Evolutionary conservation across 2,797 vertebrate species (phyloP), one percentile per base, ranked within the genome.

Genomic region (Anolis apletophallus): DNA sequence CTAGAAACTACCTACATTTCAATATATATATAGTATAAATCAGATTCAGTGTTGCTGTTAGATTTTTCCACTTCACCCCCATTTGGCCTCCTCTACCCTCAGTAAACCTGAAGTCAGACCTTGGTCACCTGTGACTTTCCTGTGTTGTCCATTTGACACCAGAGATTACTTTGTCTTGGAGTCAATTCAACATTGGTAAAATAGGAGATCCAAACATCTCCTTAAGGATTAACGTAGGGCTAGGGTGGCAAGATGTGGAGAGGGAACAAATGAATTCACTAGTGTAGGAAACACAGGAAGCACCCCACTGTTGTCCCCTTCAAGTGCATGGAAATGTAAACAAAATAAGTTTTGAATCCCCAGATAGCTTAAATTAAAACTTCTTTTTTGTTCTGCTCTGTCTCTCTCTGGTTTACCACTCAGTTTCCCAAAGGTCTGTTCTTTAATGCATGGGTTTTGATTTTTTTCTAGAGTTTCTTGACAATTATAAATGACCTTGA

Each of bases 401-500:
- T 46, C 14, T 89, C 55, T 73, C 88, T 23, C 88, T 88, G 8
- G 29, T 12, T 19, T 40, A n/a, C 21, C 40, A 12, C 23, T 19
- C 5, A 32, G 16, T 84, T 91, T 61, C 29, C 68, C 52, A 3
- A 54, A 50, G 34, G 75, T 4, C 21, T 80, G 64, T 59, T 19
- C 2, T 91, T 88, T 29, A 87, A n/a, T 52, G 19, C 9, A 34
- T 17, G 83, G 85, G 14, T 93, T 40, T 81, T 92, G 6, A 85
- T 72, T 9, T 50, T n/a, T 86, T 94, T 78, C 61, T 94, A 99
- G 99, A 97, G 94, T 90, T 99, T 99, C 93, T 91, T 99, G 85
- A 97, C 98, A 83, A 85, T 99, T 76, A 91, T 98, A 50, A 94
- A 96, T 89, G 98, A 98, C 86, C 92, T 99, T 68, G 99, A 99